A percentile compares a stretch with the other conserved stretches of the same genome.
Evolutionary conservation across 2,888 invertebrate species (phyloP).

Genomic region (Cantharis rustica): DNA sequence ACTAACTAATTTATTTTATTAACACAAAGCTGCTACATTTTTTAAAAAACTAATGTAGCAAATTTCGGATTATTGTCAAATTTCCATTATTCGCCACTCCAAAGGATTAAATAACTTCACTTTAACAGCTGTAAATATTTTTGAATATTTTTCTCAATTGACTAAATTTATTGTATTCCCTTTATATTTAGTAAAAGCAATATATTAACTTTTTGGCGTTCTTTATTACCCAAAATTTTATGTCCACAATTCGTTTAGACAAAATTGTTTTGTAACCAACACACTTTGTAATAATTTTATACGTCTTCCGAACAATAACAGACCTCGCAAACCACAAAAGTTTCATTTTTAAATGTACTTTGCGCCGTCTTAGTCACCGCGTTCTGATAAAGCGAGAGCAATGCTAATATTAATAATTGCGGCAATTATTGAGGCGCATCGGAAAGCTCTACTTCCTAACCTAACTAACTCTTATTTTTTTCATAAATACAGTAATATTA

Average conservation of each 20-base stretch:
- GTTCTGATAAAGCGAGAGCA: background rate
- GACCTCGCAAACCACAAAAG: background rate
- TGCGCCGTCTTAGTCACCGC: background rate
- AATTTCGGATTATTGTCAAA: slow-evolving; percentile 21
- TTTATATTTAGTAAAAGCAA: background rate
- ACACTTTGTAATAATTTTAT: background rate
- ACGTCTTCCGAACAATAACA: background rate
- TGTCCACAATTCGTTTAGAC: background rate
- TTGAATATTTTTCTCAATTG: background rate
- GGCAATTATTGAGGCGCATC: background rate
- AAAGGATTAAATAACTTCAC: background rate
- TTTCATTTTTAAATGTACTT: background rate
- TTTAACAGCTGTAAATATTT: background rate
- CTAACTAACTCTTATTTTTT: background rate
- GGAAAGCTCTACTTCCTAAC: background rate
- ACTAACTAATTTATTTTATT: slow-evolving; percentile 21
- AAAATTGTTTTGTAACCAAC: background rate
- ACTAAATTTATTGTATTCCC: background rate
- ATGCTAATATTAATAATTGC: background rate
- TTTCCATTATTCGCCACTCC: background rate
- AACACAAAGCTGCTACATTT: slow-evolving; percentile 22
- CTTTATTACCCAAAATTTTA: background rate
- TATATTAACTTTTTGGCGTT: background rate
- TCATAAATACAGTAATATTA: background rate
- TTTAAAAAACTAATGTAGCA: slow-evolving; percentile 19